A percentile compares a stretch with the other conserved stretches of the same genome.
These are phyloP conservation scores for Bovichtus variegatus DNA, from an alignment of 2,797 vertebrate species.

Conservation along the genomic window DNA sequence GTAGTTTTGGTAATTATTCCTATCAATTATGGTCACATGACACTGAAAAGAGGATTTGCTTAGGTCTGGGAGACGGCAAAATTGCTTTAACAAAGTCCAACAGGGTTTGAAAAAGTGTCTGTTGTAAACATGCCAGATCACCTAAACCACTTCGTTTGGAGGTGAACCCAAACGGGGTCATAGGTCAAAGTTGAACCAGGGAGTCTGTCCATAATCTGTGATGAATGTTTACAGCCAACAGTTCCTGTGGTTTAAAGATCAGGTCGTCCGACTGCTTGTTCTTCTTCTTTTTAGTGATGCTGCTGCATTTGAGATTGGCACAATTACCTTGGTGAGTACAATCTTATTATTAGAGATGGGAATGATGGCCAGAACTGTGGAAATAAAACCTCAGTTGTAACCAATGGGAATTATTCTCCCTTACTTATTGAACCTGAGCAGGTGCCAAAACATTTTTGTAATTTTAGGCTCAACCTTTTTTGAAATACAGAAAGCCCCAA, in stretches of 20 bases:
- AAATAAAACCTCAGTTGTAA: neutral
- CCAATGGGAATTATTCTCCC: neutral
- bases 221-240: neutral
- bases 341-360: neutral
- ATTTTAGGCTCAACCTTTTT: constrained; percentile 8
- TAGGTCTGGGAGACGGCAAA: too few species aligned
- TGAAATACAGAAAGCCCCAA: constrained; percentile 40
- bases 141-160: neutral
- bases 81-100: too few species aligned
- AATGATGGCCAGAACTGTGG: too few species aligned
- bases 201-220: neutral
- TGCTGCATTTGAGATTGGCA: neutral
- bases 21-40: neutral
- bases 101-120: too few species aligned
- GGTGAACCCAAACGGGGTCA: neutral
- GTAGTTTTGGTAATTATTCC: neutral
- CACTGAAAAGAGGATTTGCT: neutral
- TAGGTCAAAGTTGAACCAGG: neutral
- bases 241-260: neutral
- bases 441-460: neutral
- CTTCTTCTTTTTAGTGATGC: neutral
- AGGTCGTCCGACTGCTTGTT: neutral
- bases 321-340: neutral
- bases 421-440: constrained; percentile 13
- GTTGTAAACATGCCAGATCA: too few species aligned